phyloP scores from a whole-genome alignment of 1,140 invertebrate species.

The Rhyacophila brunnea region DNA sequence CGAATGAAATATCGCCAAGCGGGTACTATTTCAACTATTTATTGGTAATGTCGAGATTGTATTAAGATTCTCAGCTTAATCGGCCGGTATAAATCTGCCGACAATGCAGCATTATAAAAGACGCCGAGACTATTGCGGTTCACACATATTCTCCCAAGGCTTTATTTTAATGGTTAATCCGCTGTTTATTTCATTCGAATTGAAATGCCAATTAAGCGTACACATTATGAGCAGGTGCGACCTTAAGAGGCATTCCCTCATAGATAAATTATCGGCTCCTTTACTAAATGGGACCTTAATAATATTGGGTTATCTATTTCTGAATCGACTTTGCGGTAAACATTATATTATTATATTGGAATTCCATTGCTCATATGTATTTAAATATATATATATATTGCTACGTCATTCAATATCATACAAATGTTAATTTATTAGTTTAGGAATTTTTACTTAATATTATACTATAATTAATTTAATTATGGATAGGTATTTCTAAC shows the following conservation, averaged over 20 bases:
- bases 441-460: too few relatives aligned
- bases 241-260: neutral
- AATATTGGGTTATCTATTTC: too few relatives aligned
- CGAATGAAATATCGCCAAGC: slow-evolving; percentile 2
- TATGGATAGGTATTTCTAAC: too few relatives aligned
- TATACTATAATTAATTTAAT: too few relatives aligned
- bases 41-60: slow-evolving; percentile 30
- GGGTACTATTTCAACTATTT: slow-evolving; percentile 30
- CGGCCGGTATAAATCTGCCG: slow-evolving; percentile 21
- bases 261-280: neutral
- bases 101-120: neutral
- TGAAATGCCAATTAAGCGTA: slow-evolving; percentile 1
- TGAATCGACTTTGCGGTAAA: too few relatives aligned
- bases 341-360: too few relatives aligned
- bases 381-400: too few relatives aligned
- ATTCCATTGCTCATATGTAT: too few relatives aligned
- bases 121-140: neutral
- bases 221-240: neutral
- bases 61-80: slow-evolving; percentile 31
- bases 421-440: too few relatives aligned
- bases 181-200: neutral
- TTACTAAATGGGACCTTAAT: too few relatives aligned
- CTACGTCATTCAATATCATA: too few relatives aligned
- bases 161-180: neutral
- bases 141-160: neutral